phyloP scores from a whole-genome alignment of 35 echinoderm and acorn worm species.

The Acanthaster planci region DNA sequence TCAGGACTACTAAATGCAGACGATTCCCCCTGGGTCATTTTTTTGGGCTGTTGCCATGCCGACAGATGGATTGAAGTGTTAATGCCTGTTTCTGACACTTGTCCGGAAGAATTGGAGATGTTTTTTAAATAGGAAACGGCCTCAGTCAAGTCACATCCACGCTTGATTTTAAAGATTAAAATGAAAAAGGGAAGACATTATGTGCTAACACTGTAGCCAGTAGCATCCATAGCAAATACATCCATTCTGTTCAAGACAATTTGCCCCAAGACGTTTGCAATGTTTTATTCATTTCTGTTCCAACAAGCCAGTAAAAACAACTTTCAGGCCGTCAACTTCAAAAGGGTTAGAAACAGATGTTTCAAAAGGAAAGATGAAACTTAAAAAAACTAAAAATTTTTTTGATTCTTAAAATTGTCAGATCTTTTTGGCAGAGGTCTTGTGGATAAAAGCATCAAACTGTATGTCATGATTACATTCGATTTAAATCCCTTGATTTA shows the following conservation, averaged over 20 bases:
- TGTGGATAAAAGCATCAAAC: too few species aligned
- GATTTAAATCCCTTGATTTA: too few species aligned
- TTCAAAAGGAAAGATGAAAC: not conserved
- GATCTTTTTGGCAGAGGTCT: too few species aligned
- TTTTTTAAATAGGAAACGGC: slow-evolving; percentile 15
- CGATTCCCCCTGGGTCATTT: slow-evolving; percentile 9
- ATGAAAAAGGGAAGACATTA: not conserved
- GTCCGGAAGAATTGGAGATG: slow-evolving; percentile 21
- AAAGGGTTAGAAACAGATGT: not conserved
- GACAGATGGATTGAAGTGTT: slow-evolving; percentile 29
- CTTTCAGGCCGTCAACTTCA: not conserved
- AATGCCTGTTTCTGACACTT: slow-evolving; percentile 27
- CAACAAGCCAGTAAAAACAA: not conserved
- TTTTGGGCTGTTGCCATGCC: slow-evolving; percentile 27
- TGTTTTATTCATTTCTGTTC: slow-evolving; percentile 9
- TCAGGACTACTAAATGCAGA: slow-evolving; percentile 30
- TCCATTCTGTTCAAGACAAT: not conserved
- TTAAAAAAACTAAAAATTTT: too few species aligned
- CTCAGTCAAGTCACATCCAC: slow-evolving; percentile 4
- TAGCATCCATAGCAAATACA: not conserved
- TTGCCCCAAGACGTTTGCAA: not conserved
- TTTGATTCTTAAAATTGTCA: too few species aligned
- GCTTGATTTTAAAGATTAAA: slow-evolving; percentile 16
- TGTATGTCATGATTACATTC: too few species aligned
- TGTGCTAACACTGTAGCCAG: not conserved